Evolutionary conservation across 2,888 invertebrate genomes (phyloP).

Genomic region (Microplitis manilae): DNA sequence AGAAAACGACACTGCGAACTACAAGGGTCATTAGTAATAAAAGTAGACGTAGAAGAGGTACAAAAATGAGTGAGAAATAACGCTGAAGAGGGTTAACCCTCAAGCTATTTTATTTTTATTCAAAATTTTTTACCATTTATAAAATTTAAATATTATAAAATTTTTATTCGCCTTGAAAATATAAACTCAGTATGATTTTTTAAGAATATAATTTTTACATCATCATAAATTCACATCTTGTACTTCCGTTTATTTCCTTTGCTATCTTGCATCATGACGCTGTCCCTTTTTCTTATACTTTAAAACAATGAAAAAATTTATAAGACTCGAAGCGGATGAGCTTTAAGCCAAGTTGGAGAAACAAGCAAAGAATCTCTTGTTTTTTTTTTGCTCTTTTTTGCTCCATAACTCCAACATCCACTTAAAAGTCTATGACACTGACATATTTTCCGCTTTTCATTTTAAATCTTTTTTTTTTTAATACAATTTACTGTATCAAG

Average conservation of each 20-base stretch:
- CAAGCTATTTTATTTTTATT: neutral
- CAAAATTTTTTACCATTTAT: neutral
- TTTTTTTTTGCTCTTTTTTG: neutral
- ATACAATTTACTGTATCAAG: too few species aligned
- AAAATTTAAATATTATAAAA: neutral
- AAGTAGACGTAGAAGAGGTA: neutral
- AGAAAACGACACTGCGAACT: slow-evolving; percentile 13
- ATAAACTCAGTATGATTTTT: neutral
- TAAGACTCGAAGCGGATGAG: neutral
- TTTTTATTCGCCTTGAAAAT: neutral
- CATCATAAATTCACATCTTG: neutral
- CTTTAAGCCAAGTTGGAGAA: neutral
- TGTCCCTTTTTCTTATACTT: neutral
- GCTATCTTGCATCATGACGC: too few species aligned
- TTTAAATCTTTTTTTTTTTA: too few species aligned
- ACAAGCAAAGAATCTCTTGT: neutral
- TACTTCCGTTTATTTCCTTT: neutral
- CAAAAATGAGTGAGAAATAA: neutral
- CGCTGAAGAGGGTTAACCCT: neutral
- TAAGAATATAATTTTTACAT: neutral
- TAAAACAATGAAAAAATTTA: neutral
- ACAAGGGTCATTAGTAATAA: slow-evolving; percentile 26
- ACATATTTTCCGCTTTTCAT: neutral
- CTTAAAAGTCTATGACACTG: too few species aligned
- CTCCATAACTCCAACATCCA: neutral